Evolutionary conservation across 2,888 invertebrate genomes (phyloP), one percentile per base, ranked within the genome.

Genomic region (Eurytoma californica): DNA sequence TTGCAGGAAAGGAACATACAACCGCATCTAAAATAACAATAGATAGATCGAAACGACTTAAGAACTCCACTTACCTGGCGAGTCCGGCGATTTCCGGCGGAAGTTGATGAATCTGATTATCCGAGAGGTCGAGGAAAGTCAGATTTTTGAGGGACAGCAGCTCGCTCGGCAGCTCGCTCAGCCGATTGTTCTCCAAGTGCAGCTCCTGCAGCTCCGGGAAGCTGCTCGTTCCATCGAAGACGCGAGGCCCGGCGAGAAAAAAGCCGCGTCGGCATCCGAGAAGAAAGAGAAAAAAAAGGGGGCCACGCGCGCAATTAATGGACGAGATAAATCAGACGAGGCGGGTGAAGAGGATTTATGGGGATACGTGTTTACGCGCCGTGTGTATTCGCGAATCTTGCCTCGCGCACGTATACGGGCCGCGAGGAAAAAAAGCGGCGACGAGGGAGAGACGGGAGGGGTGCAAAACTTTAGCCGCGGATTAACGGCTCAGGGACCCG

Each of bases 51-150:
- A 39, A 39, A 39, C 7, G 9, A 39, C 39, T 39, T 4, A 9
- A 39, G 39, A 39, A 39, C 9, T 39, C 39, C 5, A 91, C 93
- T 92, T 89, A 94, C 93, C 92, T 91, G 87, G 90, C 86, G 80
- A 93, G 89, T 81, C 90, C 92, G 84, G 91, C 91, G 86, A 95
- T 93, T 87, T 94, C 94, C 65, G 92, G 90, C 0, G 95, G 94
- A 77, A 95, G 88, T 80, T 92, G 92, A 73, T 92, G 89, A 83
- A 95, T 92, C 83, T 92, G 92, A 87, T 95, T 95, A 86, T 94
- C 93, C 67, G 94, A 93, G 82, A 95, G 90, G 88, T 95, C 94
- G 76, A 95, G 91, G 78, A 92, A 92, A 57, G 93, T 93, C 81
- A 95, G 90, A 2, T 92, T 91, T n/a, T 91, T 90, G 80, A 95